These are phyloP conservation scores for Papilio machaon DNA, from an alignment of 1,140 invertebrate species.

Conservation along the genomic window DNA sequence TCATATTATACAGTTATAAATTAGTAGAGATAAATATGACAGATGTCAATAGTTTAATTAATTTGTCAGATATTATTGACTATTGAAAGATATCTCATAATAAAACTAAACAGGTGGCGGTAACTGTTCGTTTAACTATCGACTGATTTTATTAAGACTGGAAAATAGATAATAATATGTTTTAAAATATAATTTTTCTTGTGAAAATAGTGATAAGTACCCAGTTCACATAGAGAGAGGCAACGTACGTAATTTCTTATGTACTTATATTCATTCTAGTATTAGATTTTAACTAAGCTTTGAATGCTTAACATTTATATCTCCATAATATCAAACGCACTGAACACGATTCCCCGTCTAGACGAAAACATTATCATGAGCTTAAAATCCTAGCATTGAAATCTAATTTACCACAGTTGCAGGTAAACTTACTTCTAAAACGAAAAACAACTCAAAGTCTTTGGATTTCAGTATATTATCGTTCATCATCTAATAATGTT, in stretches of 20 bases:
- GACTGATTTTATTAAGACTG: too few relatives aligned
- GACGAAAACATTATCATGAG: conserved; percentile 20
- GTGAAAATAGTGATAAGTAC: too few relatives aligned
- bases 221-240: too few relatives aligned
- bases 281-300: neutral
- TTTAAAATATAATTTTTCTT: too few relatives aligned
- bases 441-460: neutral
- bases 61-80: neutral
- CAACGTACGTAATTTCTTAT: neutral
- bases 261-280: too few relatives aligned
- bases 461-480: neutral
- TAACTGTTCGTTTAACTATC: too few relatives aligned
- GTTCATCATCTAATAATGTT: neutral
- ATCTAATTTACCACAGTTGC: conserved; percentile 22
- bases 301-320: neutral
- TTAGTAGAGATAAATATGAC: neutral
- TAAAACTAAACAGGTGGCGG: neutral
- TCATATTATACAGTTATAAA: neutral
- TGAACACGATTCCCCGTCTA: conserved; percentile 1
- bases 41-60: conserved; percentile 1
- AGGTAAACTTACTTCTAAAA: neutral
- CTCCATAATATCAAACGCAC: neutral
- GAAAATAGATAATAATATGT: too few relatives aligned
- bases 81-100: neutral
- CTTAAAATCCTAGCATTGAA: conserved; percentile 9